Percentiles rank a stretch among this genome's conserved stretches.
Conservation (phyloP, 35 echinoderm and acorn worm genomes). For the Ophioderma brevispina region DNA sequence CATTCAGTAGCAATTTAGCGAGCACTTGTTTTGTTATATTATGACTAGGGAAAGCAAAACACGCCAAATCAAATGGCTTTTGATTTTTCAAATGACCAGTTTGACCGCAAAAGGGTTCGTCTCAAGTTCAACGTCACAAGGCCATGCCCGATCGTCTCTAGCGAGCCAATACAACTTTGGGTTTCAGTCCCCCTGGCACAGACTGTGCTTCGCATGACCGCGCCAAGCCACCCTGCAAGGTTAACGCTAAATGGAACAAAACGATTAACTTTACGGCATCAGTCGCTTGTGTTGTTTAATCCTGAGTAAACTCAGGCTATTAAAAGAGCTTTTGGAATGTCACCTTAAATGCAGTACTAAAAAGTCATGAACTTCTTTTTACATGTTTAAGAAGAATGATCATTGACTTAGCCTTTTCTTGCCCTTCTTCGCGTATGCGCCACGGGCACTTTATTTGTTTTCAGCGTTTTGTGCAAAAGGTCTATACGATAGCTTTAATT, state of each 20-base stretch:
- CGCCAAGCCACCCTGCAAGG: not conserved
- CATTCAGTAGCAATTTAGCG: not conserved
- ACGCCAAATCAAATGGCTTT: not conserved
- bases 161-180: not conserved
- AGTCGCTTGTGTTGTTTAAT: not conserved
- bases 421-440: too few species aligned
- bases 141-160: not conserved
- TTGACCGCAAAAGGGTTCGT: not conserved
- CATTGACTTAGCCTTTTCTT: too few species aligned
- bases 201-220: not conserved
- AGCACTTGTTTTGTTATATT: too few species aligned
- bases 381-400: too few species aligned
- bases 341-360: not conserved
- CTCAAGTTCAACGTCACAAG: not conserved
- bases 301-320: conserved; percentile 3
- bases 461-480: too few species aligned
- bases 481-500: too few species aligned
- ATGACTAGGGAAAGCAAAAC: not conserved
- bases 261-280: not conserved
- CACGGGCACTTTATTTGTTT: too few species aligned
- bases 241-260: not conserved
- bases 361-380: not conserved
- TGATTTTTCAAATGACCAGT: not conserved
- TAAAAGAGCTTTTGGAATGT: not conserved
- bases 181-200: not conserved